Evolutionary conservation across 2,113 vertebrate genomes (phyloP).

Genomic region (Polypterus senegalus): DNA sequence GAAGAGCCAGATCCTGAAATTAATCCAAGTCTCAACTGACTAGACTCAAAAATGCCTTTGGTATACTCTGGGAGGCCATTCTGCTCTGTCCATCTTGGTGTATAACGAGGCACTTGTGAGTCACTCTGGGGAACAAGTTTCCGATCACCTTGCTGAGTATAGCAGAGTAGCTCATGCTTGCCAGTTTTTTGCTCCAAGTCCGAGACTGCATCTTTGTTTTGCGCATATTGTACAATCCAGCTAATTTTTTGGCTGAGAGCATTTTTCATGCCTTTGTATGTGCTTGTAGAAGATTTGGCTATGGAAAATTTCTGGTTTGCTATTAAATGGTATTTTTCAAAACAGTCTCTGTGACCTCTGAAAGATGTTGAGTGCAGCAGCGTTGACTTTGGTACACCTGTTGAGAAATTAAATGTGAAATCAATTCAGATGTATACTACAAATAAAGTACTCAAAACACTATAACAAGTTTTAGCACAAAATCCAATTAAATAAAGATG

Average conservation of each 20-base stretch:
- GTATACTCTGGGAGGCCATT: conserved; percentile 48
- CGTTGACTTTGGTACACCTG: conserved; percentile 55
- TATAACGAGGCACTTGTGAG: conserved; percentile 82
- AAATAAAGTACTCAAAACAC: not conserved
- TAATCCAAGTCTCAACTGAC: conserved; percentile 50
- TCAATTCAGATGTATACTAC: conserved; percentile 2
- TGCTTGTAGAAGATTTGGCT: conserved; percentile 72
- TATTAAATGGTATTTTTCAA: conserved; percentile 93
- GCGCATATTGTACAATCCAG: conserved; percentile 86
- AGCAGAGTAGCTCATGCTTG: conserved; percentile 68
- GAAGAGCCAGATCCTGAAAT: conserved; percentile 34
- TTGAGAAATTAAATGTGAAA: conserved; percentile 12
- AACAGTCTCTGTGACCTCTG: conserved; percentile 90
- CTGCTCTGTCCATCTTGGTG: conserved; percentile 62
- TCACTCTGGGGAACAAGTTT: conserved; percentile 71
- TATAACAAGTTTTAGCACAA: not conserved
- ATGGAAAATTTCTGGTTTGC: conserved; percentile 85
- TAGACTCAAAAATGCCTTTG: conserved; percentile 50
- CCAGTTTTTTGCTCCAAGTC: conserved; percentile 44
- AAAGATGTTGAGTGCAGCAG: conserved; percentile 79
- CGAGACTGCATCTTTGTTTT: conserved; percentile 74
- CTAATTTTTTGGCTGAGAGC: conserved; percentile 84
- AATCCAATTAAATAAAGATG: too few species aligned
- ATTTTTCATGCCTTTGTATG: conserved; percentile 86
- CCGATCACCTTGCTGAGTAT: conserved; percentile 63